Evolutionary conservation across 2,888 invertebrate species (phyloP), one percentile per base, ranked within the genome.

Genomic region (Eutolmus rufibarbis): DNA sequence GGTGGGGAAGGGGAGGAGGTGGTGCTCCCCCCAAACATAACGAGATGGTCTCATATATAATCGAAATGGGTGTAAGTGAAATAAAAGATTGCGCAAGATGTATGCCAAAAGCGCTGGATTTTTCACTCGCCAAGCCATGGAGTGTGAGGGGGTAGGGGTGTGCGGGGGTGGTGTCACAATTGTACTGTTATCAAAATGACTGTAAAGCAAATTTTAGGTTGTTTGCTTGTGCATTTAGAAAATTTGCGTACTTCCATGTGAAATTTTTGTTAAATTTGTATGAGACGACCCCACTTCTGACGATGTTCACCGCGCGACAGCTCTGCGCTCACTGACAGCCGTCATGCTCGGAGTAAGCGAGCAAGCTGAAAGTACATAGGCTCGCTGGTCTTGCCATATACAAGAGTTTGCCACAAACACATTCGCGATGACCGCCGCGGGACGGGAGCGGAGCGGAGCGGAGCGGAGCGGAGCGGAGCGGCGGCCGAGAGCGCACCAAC

Each of bases 61-160:
- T 88, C 74, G 77, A 86, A 89, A 89, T 88, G 88, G 88, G 89
- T 87, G 89, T 86, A 89, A 89, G 87, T 86, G 89, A 89, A 89
- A 89, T 88, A 87, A 89, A 89, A 89, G 89, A 89, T 89, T 89
- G 89, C 89, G 89, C 89, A 89, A 88, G 87, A 86, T 76, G 37
- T 51, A n/a, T 51, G 51, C 51, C 77, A 56, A 40, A 34, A 12
- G 76, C 43, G 43, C 4, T 46, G 43, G 43, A 40, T 46, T 46
- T 46, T 51, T 51, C 7, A 40, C 51, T 51, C 40, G 37, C 1
- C 16, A 37, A 76, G 37, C 16, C n/a, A 31, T n/a, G n/a, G n/a
- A 8, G 43, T 9, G 12, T 12, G 8, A 43, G 43, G 43, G 43
- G 2, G 43, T 1, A 43, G 43, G 43, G 43, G 9, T 12, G n/a